Base-by-base conservation (phyloP, 1,140 invertebrate genomes). In the Drosophila sechellia region DNA sequence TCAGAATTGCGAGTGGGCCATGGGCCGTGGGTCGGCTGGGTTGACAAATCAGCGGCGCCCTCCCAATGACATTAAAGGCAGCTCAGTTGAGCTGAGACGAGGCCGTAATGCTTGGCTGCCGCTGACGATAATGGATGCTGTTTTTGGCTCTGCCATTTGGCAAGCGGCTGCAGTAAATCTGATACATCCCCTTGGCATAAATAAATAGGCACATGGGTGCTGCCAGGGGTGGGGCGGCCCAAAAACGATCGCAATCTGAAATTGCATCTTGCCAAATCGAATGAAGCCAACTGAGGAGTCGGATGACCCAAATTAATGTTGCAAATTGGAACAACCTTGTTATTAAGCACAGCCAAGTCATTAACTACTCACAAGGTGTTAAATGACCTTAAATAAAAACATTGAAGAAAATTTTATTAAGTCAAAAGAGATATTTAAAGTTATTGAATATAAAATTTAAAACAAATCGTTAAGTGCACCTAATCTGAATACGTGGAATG, bases 11-110 rank as follows among this genome's bases (percentile, higher is more conserved):
- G 35, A 22, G 35, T 39, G 54, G 31, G 27, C 5, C 17, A n/a
- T 43, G 42, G 42, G 42, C 17, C 25, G 35, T 45, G 54, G 59
- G 27, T 55, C 42, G 31, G 50, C 52, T 56, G 70, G 69, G 75
- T 79, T 87, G 83, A 89, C 84, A 87, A 87, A 89, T 87, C 84
- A 80, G 84, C 65, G 68, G 40, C 79, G 83, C 68, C 73, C 61
- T 65, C 57, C 71, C 79, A 84, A 84, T 79, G 60, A 63, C 65
- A 72, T 84, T 84, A 84, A 72, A 66, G 61, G 27, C 75, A 79
- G 65, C 52, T 31, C 49, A 37, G 63, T 22, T 53, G 40, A 46
- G 63, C 63, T 22, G 45, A 48, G 70, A 6, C 58, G 65, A 69
- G 74, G 56, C 49, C 60, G 68, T 73, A 63, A 81, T 81, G 81